Conservation (phyloP, 2,797 vertebrate species). For the Glyptemys insculpta region DNA sequence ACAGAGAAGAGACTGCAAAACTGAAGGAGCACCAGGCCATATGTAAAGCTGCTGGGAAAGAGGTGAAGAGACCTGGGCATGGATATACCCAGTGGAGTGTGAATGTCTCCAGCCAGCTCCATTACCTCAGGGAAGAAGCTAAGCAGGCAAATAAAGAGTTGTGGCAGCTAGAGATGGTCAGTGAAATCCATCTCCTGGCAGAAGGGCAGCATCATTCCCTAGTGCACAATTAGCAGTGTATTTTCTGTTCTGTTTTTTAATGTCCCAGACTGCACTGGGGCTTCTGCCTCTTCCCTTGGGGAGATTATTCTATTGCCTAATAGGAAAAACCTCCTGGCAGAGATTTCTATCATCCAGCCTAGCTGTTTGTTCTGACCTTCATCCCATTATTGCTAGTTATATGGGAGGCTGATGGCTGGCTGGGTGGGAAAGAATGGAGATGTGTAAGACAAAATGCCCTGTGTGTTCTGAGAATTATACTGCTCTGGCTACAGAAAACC, state of each 20-base stretch:
- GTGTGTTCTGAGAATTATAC: not conserved
- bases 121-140: not conserved
- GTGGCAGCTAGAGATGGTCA: not conserved
- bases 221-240: rapidly evolving
- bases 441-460: not conserved
- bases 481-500: not conserved
- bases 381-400: not conserved
- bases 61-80: slow-evolving; percentile 81
- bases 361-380: not conserved
- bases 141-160: not conserved
- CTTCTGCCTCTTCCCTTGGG: not conserved
- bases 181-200: not conserved
- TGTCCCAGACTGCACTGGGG: not conserved
- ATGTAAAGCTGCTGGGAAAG: slow-evolving; percentile 89
- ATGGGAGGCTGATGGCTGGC: not conserved
- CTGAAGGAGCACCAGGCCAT: slow-evolving; percentile 88
- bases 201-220: rapidly evolving
- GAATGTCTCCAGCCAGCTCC: not conserved
- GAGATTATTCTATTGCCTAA: not conserved
- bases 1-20: slow-evolving; percentile 90
- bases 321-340: too few species aligned
- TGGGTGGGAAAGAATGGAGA: not conserved
- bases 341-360: not conserved
- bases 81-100: rapidly evolving
- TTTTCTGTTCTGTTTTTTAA: not conserved